A percentile compares a stretch with the other conserved stretches of the same genome.
Evolutionary conservation across 2,113 vertebrate species (phyloP).

Genomic region (Australoheros scitulus): DNA sequence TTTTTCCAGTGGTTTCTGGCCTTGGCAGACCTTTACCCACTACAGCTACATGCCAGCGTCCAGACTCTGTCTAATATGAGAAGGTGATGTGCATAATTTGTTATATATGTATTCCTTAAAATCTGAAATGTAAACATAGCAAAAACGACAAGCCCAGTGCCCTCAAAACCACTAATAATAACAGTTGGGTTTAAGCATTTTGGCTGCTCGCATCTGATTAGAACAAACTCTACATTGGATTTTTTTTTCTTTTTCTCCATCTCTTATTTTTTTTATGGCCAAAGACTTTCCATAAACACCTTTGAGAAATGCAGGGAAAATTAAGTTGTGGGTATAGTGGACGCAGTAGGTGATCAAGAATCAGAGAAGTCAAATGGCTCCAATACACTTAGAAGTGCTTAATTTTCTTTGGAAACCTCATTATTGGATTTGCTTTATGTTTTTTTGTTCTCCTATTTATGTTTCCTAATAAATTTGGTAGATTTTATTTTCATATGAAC

Average conservation of each 20-base stretch:
- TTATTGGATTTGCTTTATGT: constrained; percentile 57
- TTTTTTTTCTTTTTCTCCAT: constrained; percentile 13
- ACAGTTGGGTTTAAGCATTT: constrained; percentile 67
- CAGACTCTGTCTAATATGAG: constrained; percentile 74
- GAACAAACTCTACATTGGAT: constrained; percentile 49
- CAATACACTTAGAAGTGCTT: constrained; percentile 25
- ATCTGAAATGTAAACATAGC: constrained; percentile 74
- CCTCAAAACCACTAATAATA: constrained; percentile 74
- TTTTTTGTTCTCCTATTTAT: constrained; percentile 16
- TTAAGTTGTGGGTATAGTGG: constrained; percentile 55
- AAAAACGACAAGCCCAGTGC: constrained; percentile 64
- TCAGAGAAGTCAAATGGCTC: constrained; percentile 12
- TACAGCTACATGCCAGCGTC: constrained; percentile 64
- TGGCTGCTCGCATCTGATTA: constrained; percentile 72
- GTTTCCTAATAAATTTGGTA: constrained; percentile 37
- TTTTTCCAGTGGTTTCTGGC: constrained; percentile 79
- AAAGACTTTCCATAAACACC: constrained; percentile 76
- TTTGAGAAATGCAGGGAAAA: constrained; percentile 61
- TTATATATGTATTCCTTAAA: constrained; percentile 77
- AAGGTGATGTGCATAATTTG: constrained; percentile 81
- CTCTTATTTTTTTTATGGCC: constrained; percentile 45
- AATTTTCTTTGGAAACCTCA: constrained; percentile 20
- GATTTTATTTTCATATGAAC: constrained; percentile 40
- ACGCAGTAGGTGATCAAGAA: constrained; percentile 30
- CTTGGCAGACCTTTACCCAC: constrained; percentile 71